Evolutionary conservation across 1,140 invertebrate species (phyloP).

Genomic region (Megalopta genalis): DNA sequence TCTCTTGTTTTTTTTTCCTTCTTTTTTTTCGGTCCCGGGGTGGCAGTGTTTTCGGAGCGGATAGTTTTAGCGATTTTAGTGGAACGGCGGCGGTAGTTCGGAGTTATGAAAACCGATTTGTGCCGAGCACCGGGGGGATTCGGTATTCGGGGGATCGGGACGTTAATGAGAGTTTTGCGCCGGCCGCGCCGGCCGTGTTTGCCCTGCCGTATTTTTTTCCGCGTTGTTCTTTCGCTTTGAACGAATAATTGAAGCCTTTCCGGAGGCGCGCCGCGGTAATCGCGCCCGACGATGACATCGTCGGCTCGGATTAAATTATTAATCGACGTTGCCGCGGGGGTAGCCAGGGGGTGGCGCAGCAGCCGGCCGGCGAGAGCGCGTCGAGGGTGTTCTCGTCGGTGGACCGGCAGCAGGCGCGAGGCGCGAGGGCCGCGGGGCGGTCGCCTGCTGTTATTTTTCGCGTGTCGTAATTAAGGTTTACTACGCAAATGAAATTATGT

Average conservation of each 20-base stretch:
- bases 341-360: not conserved
- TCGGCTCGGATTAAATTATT: conserved; percentile 32
- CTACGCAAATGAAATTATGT: conserved; percentile 44
- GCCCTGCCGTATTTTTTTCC: not conserved
- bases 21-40: not conserved
- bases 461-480: conserved; percentile 43
- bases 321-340: conserved; percentile 20
- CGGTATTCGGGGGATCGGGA: not conserved
- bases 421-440: not conserved
- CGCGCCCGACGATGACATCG: conserved; percentile 22
- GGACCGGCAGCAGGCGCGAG: too few species aligned
- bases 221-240: conserved; percentile 9
- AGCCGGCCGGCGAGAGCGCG: too few species aligned
- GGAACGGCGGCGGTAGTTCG: not conserved
- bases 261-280: not conserved
- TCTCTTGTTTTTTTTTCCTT: not conserved
- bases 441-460: conserved; percentile 39
- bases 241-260: conserved; percentile 15
- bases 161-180: not conserved
- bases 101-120: not conserved
- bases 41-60: not conserved
- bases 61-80: not conserved
- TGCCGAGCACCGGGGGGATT: too few species aligned
- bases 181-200: not conserved
- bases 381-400: too few species aligned